These are phyloP conservation scores for Bufotes viridis DNA, from an alignment of 2,797 vertebrate genomes.

Conservation along the genomic window DNA sequence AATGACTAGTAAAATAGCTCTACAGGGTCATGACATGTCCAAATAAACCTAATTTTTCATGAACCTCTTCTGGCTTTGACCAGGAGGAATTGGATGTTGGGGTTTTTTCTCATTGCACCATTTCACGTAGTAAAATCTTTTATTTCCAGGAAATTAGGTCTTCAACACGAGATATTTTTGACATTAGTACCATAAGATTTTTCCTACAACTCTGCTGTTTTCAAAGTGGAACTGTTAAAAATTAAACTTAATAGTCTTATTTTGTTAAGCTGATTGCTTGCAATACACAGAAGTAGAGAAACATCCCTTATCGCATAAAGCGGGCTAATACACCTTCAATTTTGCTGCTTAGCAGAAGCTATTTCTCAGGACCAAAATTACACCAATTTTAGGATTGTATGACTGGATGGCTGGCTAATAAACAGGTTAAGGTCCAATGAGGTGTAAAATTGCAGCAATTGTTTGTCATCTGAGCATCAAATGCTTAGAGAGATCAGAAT, in stretches of 20 bases:
- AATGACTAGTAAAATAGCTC: not conserved
- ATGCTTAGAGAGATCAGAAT: not conserved
- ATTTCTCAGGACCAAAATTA: slow-evolving; percentile 32
- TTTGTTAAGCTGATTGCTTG: slow-evolving; percentile 39
- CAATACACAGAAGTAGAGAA: slow-evolving; percentile 17
- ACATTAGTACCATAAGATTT: not conserved
- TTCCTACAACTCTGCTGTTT: slow-evolving; percentile 9
- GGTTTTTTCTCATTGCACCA: not conserved
- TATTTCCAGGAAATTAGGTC: not conserved
- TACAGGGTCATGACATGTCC: not conserved
- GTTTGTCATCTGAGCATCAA: slow-evolving; percentile 19
- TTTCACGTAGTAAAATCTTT: not conserved
- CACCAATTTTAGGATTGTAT: slow-evolving; percentile 56
- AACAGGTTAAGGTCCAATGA: slow-evolving; percentile 26
- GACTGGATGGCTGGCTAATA: slow-evolving; percentile 39
- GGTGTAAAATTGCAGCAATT: slow-evolving; percentile 44
- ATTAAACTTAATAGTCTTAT: slow-evolving; percentile 32
- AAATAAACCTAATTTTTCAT: not conserved
- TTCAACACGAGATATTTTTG: not conserved
- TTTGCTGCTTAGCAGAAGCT: slow-evolving; percentile 32
- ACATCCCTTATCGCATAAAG: slow-evolving; percentile 41
- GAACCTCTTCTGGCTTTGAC: not conserved
- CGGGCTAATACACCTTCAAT: slow-evolving; percentile 30
- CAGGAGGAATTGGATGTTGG: not conserved
- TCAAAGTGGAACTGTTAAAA: slow-evolving; percentile 26